Evolutionary conservation across 2,113 vertebrate genomes (phyloP), one percentile per base, ranked within the genome.

Genomic region (Anseranas semipalmata): DNA sequence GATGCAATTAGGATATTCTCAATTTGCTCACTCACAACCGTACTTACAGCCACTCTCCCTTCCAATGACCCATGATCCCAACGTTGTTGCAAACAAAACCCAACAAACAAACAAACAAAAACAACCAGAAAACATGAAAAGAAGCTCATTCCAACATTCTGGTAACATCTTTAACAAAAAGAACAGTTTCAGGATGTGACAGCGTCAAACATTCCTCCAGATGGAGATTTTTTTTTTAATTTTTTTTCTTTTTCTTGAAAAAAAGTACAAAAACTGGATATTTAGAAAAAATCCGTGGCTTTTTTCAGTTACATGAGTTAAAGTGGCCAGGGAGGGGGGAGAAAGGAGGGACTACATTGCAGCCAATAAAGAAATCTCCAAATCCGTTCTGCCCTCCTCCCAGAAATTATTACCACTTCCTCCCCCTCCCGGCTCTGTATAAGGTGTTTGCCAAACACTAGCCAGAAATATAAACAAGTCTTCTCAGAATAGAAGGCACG

Each of bases 401-500:
- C 89, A 73, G 73, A 95, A 97, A 96, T 96, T 94, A 95, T 93
- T 82, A 97, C 95, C 97, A 95, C 97, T 97, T 96, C 95, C 96
- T 96, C 93, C 95, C 87, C 96, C 95, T 96, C 95, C 96, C 84
- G 3, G 87, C 90, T 90, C 10, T 37, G 65, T 95, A 93, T 81
- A 94, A 95, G 92, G 93, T 95, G 59, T 93, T 94, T 94, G 89
- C 92, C 95, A 96, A 94, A 95, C 93, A 89, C 95, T 95, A 96
- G 95, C 95, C 93, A 97, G 97, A 98, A 98, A 98, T 98, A 98
- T 98, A 98, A 98, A 97, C 95, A 97, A 97, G 95, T 97, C 97
- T 97, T 97, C 97, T 97, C 93, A 95, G 93, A 97, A 96, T 97
- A 97, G 97, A 97, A 97, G 97, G 97, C 97, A 97, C 97, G 25